phyloP scores from a whole-genome alignment of 2,113 vertebrate species.

The Thoracochromis brauschi region DNA sequence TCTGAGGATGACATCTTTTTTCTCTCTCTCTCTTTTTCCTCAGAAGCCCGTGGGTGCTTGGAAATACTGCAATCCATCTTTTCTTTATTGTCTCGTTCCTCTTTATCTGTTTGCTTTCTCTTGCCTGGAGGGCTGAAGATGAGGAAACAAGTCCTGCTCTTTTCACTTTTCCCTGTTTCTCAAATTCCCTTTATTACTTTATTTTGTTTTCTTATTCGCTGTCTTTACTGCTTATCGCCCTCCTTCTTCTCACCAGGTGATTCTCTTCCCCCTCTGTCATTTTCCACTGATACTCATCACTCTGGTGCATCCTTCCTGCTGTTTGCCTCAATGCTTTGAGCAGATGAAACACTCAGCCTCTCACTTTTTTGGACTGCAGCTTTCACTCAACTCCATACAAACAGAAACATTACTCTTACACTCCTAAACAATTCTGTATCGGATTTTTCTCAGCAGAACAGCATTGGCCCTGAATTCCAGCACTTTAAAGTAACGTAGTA shows the following conservation, averaged over 20 bases:
- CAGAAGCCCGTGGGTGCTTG: neutral
- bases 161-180: neutral
- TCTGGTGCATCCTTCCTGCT: neutral
- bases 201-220: neutral
- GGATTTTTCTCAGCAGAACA: neutral
- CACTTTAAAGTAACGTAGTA: neutral
- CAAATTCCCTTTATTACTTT: neutral
- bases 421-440: neutral
- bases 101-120: conserved; percentile 5
- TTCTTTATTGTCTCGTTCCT: conserved; percentile 3
- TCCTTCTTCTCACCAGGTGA: neutral
- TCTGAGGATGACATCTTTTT: neutral
- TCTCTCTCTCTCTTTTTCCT: neutral
- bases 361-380: neutral
- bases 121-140: neutral
- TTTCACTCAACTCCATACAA: neutral
- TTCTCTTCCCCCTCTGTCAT: neutral
- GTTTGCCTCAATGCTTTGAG: neutral
- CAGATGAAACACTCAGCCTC: neutral
- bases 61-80: conserved; percentile 27
- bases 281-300: neutral
- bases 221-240: neutral
- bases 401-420: neutral
- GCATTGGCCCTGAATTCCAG: neutral
- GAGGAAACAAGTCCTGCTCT: neutral